A percentile compares a stretch with the other conserved stretches of the same genome.
Conservation (phyloP, 35 echinoderm and acorn worm species). For the Heliocidaris erythrogramma region DNA sequence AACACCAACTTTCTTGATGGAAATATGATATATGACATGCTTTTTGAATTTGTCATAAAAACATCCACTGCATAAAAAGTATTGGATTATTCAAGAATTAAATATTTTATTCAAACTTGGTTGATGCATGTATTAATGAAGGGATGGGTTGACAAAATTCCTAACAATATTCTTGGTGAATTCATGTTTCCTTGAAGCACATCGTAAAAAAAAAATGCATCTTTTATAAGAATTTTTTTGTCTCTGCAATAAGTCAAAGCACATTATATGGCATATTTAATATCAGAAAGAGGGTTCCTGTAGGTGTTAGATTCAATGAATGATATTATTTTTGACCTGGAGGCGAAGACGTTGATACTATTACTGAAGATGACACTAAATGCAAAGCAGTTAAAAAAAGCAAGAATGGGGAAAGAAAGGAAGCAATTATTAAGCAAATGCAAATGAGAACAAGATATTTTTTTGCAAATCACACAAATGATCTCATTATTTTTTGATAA, state of each 20-base stretch:
- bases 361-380: conserved; percentile 22
- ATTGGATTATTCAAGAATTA: neutral
- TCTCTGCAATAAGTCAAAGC: neutral
- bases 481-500: no score
- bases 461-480: no score
- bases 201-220: neutral
- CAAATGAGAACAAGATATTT: neutral
- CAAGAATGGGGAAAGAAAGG: neutral
- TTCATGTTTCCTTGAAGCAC: neutral
- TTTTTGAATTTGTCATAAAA: no score
- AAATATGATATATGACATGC: no score
- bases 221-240: no score
- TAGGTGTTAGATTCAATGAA: neutral
- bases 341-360: conserved; percentile 17
- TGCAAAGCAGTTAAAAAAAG: neutral
- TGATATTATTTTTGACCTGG: neutral
- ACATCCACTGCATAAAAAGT: neutral
- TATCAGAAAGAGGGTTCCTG: neutral
- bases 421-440: neutral
- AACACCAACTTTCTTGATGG: no score
- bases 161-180: neutral
- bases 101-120: no score
- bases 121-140: neutral
- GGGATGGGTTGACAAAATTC: neutral
- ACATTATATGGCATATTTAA: neutral